Conservation (phyloP, 2,888 invertebrate species). For the Xestia c-nigrum region DNA sequence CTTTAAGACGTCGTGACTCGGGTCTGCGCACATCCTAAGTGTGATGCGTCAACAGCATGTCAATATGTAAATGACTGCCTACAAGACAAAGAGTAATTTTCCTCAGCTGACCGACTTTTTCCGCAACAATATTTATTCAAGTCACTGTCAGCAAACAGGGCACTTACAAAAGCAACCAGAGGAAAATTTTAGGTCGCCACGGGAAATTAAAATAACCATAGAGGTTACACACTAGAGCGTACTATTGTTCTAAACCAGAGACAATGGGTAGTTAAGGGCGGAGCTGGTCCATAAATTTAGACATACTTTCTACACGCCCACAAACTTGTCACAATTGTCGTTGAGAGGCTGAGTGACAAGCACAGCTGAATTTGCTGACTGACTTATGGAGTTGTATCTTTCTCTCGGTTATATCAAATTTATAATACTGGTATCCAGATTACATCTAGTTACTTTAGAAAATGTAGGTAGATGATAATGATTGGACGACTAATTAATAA, state of each 20-base stretch:
- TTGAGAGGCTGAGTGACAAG: slow-evolving; percentile 61
- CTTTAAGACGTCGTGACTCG: background rate
- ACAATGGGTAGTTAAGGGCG: slow-evolving; percentile 69
- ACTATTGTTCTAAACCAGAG: slow-evolving; percentile 65
- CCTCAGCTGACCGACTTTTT: slow-evolving; percentile 44
- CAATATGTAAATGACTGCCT: slow-evolving; percentile 43
- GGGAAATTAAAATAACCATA: slow-evolving; percentile 66
- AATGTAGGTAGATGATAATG: background rate
- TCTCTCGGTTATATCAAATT: background rate
- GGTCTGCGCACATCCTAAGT: slow-evolving; percentile 30
- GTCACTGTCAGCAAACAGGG: slow-evolving; percentile 42
- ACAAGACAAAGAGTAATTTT: slow-evolving; percentile 31
- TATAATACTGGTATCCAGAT: background rate
- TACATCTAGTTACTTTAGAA: background rate
- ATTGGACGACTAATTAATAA: background rate
- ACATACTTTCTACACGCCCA: slow-evolving; percentile 73
- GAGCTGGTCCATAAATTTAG: slow-evolving; percentile 69
- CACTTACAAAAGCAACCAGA: slow-evolving; percentile 47
- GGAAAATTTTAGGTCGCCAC: slow-evolving; percentile 53
- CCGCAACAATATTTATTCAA: slow-evolving; percentile 46
- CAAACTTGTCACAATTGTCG: slow-evolving; percentile 66
- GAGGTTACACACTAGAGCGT: slow-evolving; percentile 51
- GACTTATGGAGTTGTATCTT: slow-evolving; percentile 27
- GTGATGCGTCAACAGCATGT: slow-evolving; percentile 15
- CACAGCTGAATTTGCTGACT: slow-evolving; percentile 37